Evolutionary conservation across 2,113 vertebrate genomes (phyloP).

Genomic region (Prinia subflava): DNA sequence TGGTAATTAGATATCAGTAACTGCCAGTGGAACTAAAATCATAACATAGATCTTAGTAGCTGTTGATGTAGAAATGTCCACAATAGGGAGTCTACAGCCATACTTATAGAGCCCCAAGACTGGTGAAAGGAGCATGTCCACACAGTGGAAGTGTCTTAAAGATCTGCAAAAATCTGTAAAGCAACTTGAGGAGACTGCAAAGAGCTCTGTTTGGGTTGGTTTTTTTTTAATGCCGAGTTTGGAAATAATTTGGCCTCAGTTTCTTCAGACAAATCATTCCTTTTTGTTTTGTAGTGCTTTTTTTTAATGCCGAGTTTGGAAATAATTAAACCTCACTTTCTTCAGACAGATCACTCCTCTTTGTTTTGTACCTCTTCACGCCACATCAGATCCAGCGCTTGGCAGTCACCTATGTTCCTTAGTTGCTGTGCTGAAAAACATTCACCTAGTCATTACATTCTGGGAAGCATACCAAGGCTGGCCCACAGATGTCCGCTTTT

Average conservation of each 20-base stretch:
- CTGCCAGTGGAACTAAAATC: not conserved
- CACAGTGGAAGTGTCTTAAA: not conserved
- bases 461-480: constrained; percentile 56
- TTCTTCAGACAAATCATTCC: not conserved
- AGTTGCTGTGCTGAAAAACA: constrained; percentile 33
- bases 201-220: not conserved
- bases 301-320: not conserved
- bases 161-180: not conserved
- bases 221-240: not conserved
- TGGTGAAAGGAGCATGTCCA: not conserved
- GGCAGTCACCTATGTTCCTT: constrained; percentile 47
- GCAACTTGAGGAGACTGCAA: rapidly evolving
- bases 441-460: constrained; percentile 67
- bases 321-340: constrained; percentile 11
- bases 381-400: constrained; percentile 28
- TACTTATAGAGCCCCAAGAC: not conserved
- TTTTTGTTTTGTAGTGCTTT: not conserved
- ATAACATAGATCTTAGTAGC: not conserved
- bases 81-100: not conserved
- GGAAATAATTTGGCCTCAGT: not conserved
- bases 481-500: constrained; percentile 51
- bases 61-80: not conserved
- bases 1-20: constrained; percentile 26
- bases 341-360: constrained; percentile 10
- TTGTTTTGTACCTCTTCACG: constrained; percentile 31